These are phyloP conservation scores for Penaeus japonicus DNA, from an alignment of 1,140 invertebrate species.

Conservation along the genomic window DNA sequence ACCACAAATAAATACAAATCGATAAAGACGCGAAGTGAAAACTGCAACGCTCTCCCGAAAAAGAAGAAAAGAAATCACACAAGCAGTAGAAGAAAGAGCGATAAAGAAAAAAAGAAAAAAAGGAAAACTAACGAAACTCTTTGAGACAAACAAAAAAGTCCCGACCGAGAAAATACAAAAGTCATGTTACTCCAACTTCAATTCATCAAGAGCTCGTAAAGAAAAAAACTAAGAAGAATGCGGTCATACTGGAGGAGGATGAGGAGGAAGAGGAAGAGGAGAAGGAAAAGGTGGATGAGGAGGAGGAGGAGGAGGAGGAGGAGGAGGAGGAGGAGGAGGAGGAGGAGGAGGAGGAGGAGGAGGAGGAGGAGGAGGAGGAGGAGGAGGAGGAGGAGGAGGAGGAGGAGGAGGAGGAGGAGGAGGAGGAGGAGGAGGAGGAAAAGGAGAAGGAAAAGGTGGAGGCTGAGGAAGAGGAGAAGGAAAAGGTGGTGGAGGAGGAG, in stretches of 20 bases:
- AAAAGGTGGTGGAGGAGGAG: no score
- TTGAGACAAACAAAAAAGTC: no score
- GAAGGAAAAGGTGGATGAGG: neutral
- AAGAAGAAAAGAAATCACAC: neutral
- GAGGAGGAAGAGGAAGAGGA: neutral
- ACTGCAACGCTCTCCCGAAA: no score
- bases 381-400: neutral
- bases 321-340: neutral
- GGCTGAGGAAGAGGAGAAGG: no score
- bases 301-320: neutral
- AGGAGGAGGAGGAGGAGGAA: no score
- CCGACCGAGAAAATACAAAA: no score
- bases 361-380: neutral
- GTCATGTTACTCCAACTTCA: neutral
- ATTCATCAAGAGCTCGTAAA: neutral
- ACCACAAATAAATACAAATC: neutral
- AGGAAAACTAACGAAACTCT: neutral
- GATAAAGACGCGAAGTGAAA: neutral
- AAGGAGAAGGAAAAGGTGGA: no score
- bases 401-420: no score
- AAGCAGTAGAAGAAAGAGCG: neutral
- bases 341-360: no score
- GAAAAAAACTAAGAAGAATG: neutral
- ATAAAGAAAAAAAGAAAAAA: neutral
- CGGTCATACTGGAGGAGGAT: neutral